Conservation (phyloP, 2,888 invertebrate genomes). For the Drosophila mettleri region DNA sequence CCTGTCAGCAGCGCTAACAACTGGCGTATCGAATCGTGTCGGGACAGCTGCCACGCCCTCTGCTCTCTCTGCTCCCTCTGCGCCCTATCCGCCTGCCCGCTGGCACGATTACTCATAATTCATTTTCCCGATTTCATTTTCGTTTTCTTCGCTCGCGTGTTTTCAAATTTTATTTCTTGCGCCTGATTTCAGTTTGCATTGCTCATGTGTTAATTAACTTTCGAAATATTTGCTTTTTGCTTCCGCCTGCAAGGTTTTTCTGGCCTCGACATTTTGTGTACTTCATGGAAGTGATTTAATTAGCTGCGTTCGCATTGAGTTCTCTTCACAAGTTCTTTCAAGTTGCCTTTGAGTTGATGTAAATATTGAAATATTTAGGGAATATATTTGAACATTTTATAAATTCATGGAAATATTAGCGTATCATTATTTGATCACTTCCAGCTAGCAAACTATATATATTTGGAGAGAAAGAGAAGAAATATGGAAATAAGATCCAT, state of each 20-base stretch:
- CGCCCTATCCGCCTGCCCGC: background rate
- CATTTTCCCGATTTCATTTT: constrained; percentile 40
- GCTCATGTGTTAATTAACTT: constrained; percentile 53
- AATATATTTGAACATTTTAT: too few relatives aligned
- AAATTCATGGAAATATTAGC: too few relatives aligned
- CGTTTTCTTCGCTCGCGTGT: constrained; percentile 55
- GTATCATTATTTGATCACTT: too few relatives aligned
- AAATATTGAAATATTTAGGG: too few relatives aligned
- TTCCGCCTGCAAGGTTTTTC: constrained; percentile 43
- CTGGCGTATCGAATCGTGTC: constrained; percentile 31
- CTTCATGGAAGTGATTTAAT: background rate
- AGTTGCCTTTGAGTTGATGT: too few relatives aligned
- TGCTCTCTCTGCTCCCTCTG: background rate
- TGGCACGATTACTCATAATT: constrained; percentile 43
- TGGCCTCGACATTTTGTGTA: background rate
- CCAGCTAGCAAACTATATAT: too few relatives aligned
- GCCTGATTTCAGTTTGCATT: constrained; percentile 17
- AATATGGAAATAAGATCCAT: background rate
- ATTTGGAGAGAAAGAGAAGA: too few relatives aligned
- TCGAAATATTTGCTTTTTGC: constrained; percentile 49
- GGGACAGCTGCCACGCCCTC: constrained; percentile 5
- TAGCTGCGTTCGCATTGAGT: background rate
- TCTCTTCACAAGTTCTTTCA: too few relatives aligned
- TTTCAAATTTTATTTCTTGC: constrained; percentile 17
- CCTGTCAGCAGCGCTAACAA: constrained; percentile 64